Conservation (phyloP, 2,113 vertebrate species). For the Agapornis roseicollis region DNA sequence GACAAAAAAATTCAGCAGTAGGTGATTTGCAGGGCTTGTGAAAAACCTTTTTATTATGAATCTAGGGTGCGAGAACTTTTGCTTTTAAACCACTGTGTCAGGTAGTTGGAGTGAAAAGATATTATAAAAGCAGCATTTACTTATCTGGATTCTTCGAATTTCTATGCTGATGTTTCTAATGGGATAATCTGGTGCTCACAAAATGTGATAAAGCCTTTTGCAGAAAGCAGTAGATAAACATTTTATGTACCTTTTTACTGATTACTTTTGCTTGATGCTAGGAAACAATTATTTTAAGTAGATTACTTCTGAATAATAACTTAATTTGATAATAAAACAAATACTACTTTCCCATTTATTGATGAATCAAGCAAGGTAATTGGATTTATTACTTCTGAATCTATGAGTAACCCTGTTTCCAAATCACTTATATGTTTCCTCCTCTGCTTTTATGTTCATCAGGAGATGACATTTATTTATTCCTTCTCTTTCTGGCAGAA, state of each 20-base stretch:
- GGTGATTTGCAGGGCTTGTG: background rate
- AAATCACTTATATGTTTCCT: slow-evolving; percentile 48
- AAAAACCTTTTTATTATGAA: background rate
- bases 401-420: slow-evolving; percentile 59
- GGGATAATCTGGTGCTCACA: slow-evolving; percentile 2
- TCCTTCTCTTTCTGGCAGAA: background rate
- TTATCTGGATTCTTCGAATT: background rate
- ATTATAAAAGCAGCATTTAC: background rate
- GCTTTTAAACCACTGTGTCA: background rate
- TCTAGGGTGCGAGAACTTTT: background rate
- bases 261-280: slow-evolving; percentile 51
- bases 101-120: background rate
- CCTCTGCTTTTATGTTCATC: slow-evolving; percentile 47
- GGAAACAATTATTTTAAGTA: slow-evolving; percentile 63
- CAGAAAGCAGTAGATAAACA: slow-evolving; percentile 11
- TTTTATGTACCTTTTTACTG: slow-evolving; percentile 39
- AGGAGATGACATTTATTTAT: slow-evolving; percentile 52
- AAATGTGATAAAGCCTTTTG: slow-evolving; percentile 10
- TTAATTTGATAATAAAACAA: slow-evolving; percentile 60
- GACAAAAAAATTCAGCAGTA: background rate
- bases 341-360: slow-evolving; percentile 53
- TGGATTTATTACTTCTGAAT: slow-evolving; percentile 64
- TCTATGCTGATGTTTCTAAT: background rate
- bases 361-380: slow-evolving; percentile 61
- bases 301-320: slow-evolving; percentile 60